phyloP scores from a whole-genome alignment of 2,797 vertebrate genomes.

The Tauraco hartlaubi region DNA sequence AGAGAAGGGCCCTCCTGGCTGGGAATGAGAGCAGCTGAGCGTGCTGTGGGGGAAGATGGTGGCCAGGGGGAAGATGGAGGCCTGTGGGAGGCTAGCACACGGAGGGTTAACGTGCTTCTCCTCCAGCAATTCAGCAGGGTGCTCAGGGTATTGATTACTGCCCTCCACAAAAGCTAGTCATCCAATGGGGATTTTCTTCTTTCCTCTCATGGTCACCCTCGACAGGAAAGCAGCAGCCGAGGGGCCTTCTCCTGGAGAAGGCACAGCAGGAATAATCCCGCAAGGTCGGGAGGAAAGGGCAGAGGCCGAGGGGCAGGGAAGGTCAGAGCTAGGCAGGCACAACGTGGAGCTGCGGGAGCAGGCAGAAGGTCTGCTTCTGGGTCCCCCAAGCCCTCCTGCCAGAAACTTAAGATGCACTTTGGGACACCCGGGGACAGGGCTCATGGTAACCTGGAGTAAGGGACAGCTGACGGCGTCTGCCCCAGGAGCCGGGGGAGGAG shows the following conservation, averaged over 20 bases:
- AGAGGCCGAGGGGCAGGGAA: slow-evolving; percentile 66
- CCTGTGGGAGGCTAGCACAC: not conserved
- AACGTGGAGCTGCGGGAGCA: not conserved
- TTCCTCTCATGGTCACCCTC: not conserved
- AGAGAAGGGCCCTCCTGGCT: not conserved
- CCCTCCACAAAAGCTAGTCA: slow-evolving; percentile 47
- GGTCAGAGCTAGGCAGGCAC: slow-evolving; percentile 18
- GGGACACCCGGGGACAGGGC: slow-evolving; percentile 3
- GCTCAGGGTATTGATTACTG: slow-evolving; percentile 61
- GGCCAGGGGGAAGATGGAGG: not conserved
- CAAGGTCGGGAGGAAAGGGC: slow-evolving; percentile 57
- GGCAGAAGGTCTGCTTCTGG: slow-evolving; percentile 42
- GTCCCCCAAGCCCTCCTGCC: slow-evolving; percentile 12
- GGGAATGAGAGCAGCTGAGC: not conserved
- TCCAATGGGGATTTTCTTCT: slow-evolving; percentile 20
- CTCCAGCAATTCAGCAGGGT: not conserved
- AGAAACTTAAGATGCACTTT: slow-evolving; percentile 70
- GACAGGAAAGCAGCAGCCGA: slow-evolving; percentile 24
- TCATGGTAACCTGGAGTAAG: not conserved
- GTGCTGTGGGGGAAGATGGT: not conserved
- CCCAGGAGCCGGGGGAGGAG: not conserved
- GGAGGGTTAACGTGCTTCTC: slow-evolving; percentile 17
- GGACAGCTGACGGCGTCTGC: slow-evolving; percentile 5
- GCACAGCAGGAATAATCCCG: slow-evolving; percentile 56
- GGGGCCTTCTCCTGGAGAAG: slow-evolving; percentile 47